Percentiles rank a stretch among this genome's conserved stretches.
These are phyloP conservation scores for Austrofundulus limnaeus DNA, from an alignment of 2,113 vertebrate species.

Conservation along the genomic window DNA sequence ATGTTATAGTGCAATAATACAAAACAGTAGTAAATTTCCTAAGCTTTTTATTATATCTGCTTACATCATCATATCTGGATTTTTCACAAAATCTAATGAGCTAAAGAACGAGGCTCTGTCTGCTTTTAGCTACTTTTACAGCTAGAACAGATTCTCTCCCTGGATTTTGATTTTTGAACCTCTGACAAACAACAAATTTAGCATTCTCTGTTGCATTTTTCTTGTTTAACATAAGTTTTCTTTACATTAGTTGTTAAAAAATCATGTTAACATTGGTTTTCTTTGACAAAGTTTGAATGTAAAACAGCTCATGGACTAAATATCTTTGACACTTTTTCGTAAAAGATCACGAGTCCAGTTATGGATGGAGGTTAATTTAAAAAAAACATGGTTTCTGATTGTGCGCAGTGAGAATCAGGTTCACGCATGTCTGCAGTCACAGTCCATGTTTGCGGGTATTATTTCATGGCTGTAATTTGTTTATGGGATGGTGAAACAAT, in stretches of 20 bases:
- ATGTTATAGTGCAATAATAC: slow-evolving; percentile 17
- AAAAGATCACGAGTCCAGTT: background rate
- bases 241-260: slow-evolving; percentile 14
- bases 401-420: background rate
- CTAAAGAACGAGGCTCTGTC: slow-evolving; percentile 3
- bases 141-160: no score
- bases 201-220: slow-evolving; percentile 7
- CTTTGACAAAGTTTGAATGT: slow-evolving; percentile 33
- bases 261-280: slow-evolving; percentile 6
- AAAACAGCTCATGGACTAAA: slow-evolving; percentile 49
- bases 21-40: slow-evolving; percentile 11
- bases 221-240: slow-evolving; percentile 20
- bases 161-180: slow-evolving; percentile 18
- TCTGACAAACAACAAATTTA: slow-evolving; percentile 25
- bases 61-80: background rate
- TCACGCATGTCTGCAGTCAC: no score
- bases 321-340: slow-evolving; percentile 10
- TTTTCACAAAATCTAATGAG: slow-evolving; percentile 23
- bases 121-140: no score
- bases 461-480: background rate
- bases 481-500: slow-evolving; percentile 6
- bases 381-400: background rate
- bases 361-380: no score
- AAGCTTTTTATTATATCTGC: slow-evolving; percentile 12
- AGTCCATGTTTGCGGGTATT: background rate